phyloP scores from a whole-genome alignment of 2,888 invertebrate genomes.

The Pardosa pseudoannulata region DNA sequence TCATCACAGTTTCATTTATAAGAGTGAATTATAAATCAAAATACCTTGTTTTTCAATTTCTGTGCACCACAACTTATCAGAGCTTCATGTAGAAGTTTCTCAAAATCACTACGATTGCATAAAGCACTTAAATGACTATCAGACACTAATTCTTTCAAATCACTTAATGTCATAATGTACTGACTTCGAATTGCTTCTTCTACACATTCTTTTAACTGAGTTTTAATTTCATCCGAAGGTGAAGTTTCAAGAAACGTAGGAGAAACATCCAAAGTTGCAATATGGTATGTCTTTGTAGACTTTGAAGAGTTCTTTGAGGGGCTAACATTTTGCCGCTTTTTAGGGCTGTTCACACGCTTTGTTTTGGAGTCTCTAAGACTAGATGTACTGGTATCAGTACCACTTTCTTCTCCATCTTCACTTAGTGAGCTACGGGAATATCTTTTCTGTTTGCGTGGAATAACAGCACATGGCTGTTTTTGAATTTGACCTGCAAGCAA shows the following conservation, averaged over 20 bases:
- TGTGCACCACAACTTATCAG: conserved; percentile 46
- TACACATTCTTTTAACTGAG: conserved; percentile 44
- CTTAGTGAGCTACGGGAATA: conserved; percentile 50
- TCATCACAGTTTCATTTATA: too few species aligned
- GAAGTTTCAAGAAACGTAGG: conserved; percentile 40
- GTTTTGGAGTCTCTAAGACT: conserved; percentile 34
- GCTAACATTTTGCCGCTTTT: conserved; percentile 13
- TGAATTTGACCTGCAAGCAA: not conserved
- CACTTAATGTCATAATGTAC: conserved; percentile 46
- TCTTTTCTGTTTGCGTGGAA: conserved; percentile 31
- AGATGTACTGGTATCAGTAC: conserved; percentile 36
- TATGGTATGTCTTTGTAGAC: conserved; percentile 17
- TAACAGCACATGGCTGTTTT: not conserved
- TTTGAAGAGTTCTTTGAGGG: conserved; percentile 26
- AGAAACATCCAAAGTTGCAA: conserved; percentile 61
- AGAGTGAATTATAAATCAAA: too few species aligned
- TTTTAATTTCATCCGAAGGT: conserved; percentile 32
- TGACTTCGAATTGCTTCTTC: conserved; percentile 24
- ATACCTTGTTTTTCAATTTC: conserved; percentile 69
- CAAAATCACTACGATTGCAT: conserved; percentile 35
- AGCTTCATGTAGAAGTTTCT: conserved; percentile 56
- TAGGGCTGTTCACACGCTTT: conserved; percentile 23
- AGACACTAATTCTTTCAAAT: conserved; percentile 36
- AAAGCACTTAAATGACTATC: conserved; percentile 42
- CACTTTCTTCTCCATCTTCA: conserved; percentile 57